These are phyloP conservation scores for Caenorhabditis doughertyi DNA, from an alignment of 2,888 invertebrate genomes.

Conservation along the genomic window DNA sequence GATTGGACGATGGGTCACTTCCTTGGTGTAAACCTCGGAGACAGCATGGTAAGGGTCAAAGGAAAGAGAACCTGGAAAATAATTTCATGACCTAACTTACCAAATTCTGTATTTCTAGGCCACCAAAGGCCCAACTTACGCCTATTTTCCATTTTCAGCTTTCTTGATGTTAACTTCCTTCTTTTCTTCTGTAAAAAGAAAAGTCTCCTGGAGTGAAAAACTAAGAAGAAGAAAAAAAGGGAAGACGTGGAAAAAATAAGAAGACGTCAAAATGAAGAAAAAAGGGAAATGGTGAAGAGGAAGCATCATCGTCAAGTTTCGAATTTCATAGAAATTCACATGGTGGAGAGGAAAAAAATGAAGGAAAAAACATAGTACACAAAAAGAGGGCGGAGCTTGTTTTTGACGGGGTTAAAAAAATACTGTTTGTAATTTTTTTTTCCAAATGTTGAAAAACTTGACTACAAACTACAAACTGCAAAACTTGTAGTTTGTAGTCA, in stretches of 20 bases:
- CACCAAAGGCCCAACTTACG: not conserved
- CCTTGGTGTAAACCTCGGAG: constrained; percentile 43
- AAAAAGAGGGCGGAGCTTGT: not conserved
- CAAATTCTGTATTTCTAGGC: not conserved
- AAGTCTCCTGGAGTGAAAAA: too few species aligned
- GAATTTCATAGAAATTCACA: constrained; percentile 57
- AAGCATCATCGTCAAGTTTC: constrained; percentile 10
- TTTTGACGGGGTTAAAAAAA: not conserved
- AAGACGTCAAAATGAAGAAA: not conserved
- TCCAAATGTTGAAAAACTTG: not conserved
- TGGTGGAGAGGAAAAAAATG: not conserved
- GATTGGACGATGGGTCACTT: constrained; percentile 32
- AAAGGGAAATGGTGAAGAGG: not conserved
- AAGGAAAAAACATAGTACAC: not conserved
- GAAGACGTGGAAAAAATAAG: not conserved
- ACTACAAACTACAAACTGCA: too few species aligned
- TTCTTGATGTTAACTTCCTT: too few species aligned
- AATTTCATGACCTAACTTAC: not conserved
- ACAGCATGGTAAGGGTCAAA: constrained; percentile 40
- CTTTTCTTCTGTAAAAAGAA: too few species aligned
- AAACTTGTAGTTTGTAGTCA: too few species aligned
- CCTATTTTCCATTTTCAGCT: constrained; percentile 9
- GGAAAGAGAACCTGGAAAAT: constrained; percentile 44
- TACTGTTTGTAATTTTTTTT: not conserved
- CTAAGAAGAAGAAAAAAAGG: too few species aligned